Base-by-base conservation (phyloP, 2,113 vertebrate genomes). In the Boulengeromyrus knoepffleri region DNA sequence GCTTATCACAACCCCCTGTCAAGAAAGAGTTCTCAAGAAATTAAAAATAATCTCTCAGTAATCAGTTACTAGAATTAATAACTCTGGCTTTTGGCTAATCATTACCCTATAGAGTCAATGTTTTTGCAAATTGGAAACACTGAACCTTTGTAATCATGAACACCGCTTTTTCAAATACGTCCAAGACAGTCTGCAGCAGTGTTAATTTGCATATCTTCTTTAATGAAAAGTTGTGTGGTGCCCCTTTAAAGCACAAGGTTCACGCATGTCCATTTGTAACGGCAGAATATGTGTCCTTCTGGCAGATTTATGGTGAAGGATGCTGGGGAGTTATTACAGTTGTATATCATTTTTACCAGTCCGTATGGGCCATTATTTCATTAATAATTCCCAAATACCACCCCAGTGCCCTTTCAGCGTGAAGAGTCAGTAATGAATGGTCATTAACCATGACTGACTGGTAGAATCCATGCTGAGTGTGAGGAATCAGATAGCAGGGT, bases 61-160 rank as follows among this genome's bases (percentile, higher is more conserved):
- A 93, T 95, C 95, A 94, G 91, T 92, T 93, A 90, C 92, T 87
- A 89, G 92, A 93, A 91, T 92, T 17, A 13, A 90, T 89, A 90
- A n/a, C 52, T 88, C 85, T 91, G 90, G 85, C n/a, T 77, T 93
- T 89, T 66, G 87, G 93, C 94, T 92, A 88, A 94, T 95, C 92
- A 91, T 91, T 90, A 91, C 92, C 92, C 92, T 92, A 90, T 70
- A 46, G 52, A 86, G 89, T 85, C 90, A 91, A 39, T 47, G 49
- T 85, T 45, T n/a, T 45, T 13, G 7, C 42, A 49, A 45, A 85
- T 24, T 45, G 24, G 21, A 85, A 85, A 85, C 42, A 21, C 21
- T n/a, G 21, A 24, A 49, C 7, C 42, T 13, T 5, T 13, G 24
- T 46, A 42, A 85, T 85, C 39, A 85, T n/a, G 45, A 85, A 17